These are phyloP conservation scores for Chromis chromis DNA, from an alignment of 2,797 vertebrate species.

Conservation along the genomic window DNA sequence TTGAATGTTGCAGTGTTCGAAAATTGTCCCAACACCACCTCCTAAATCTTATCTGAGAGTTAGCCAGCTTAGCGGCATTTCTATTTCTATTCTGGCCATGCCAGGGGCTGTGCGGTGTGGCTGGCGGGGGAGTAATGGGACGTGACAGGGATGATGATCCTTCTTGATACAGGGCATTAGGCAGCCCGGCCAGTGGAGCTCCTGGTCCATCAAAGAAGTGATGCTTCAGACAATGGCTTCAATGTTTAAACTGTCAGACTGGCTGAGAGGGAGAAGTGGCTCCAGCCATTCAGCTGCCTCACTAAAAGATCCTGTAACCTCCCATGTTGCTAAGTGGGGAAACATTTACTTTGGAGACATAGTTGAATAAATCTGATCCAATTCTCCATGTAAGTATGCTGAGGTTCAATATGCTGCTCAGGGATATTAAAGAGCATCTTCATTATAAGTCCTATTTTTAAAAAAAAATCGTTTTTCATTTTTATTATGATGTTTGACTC, in stretches of 20 bases:
- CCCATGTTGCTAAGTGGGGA: conserved; percentile 23
- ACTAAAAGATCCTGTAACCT: conserved; percentile 30
- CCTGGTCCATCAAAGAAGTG: conserved; percentile 62
- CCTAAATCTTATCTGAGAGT: conserved; percentile 46
- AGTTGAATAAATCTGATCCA: conserved; percentile 14
- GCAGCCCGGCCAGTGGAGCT: conserved; percentile 61
- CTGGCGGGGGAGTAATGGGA: conserved; percentile 74
- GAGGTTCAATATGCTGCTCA: neutral
- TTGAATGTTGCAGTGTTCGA: conserved; percentile 27
- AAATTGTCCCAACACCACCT: conserved; percentile 32
- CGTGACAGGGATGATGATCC: conserved; percentile 78
- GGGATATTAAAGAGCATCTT: neutral
- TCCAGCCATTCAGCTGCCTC: conserved; percentile 42
- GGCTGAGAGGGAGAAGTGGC: conserved; percentile 50
- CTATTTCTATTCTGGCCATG: conserved; percentile 59
- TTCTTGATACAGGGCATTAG: conserved; percentile 75
- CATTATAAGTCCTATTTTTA: neutral
- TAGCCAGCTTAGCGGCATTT: conserved; percentile 45
- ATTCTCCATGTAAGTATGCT: neutral
- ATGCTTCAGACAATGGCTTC: conserved; percentile 68
- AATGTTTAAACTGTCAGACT: conserved; percentile 70
- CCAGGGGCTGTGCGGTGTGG: conserved; percentile 48
- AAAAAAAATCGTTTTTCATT: neutral
- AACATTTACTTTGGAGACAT: conserved; percentile 27
- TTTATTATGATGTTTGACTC: neutral